Conservation (phyloP, 1,140 invertebrate species). For the Drosophila funebris region DNA sequence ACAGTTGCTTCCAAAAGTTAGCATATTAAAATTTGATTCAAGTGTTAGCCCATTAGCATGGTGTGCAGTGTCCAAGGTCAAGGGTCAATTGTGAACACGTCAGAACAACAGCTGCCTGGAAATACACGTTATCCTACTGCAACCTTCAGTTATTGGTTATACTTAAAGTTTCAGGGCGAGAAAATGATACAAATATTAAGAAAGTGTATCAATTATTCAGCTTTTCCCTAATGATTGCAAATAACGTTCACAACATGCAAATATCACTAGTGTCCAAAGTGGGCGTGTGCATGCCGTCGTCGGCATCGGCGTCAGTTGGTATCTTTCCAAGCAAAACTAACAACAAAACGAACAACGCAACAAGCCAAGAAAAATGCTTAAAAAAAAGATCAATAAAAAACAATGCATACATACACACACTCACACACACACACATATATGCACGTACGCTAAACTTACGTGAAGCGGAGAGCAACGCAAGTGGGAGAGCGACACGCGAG, state of each 20-base stretch:
- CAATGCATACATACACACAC: slow-evolving; percentile 18
- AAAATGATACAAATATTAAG: slow-evolving; percentile 19
- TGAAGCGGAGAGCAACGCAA: neutral
- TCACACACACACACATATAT: slow-evolving; percentile 15
- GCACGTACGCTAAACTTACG: neutral
- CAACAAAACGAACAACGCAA: slow-evolving; percentile 17
- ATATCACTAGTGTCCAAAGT: slow-evolving; percentile 7
- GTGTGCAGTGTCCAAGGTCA: too few relatives aligned
- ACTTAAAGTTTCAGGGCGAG: neutral
- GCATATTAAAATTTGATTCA: neutral
- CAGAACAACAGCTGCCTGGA: slow-evolving; percentile 41
- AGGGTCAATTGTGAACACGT: slow-evolving; percentile 10
- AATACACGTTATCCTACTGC: neutral
- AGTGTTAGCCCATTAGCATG: neutral
- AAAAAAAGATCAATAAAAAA: slow-evolving; percentile 72
- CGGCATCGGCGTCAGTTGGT: slow-evolving; percentile 46
- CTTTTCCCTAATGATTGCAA: slow-evolving; percentile 2
- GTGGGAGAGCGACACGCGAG: slow-evolving; percentile 57
- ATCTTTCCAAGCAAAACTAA: slow-evolving; percentile 24
- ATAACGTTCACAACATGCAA: slow-evolving; percentile 11
- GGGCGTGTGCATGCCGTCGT: slow-evolving; percentile 41
- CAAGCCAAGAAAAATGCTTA: slow-evolving; percentile 36
- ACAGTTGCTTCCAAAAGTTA: slow-evolving; percentile 24
- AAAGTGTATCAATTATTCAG: slow-evolving; percentile 50
- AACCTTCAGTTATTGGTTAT: neutral